phyloP scores from a whole-genome alignment of 2,797 vertebrate genomes.

The Uromys caudimaculatus region DNA sequence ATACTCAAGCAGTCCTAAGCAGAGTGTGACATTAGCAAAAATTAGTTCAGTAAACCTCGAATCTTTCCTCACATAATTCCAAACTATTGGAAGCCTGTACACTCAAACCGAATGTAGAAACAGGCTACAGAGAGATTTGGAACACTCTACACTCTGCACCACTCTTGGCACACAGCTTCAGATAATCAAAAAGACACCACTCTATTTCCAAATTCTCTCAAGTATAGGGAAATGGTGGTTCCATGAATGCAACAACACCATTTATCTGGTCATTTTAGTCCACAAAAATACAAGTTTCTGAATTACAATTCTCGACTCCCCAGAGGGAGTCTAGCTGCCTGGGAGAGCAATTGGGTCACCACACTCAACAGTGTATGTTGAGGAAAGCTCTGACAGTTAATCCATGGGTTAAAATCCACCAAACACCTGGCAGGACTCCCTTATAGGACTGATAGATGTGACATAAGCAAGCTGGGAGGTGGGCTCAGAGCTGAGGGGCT shows the following conservation, averaged over 20 bases:
- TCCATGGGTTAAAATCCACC: background rate
- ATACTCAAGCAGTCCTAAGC: background rate
- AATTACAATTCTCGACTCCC: background rate
- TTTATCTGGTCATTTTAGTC: background rate
- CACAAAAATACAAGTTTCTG: background rate
- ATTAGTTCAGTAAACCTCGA: background rate
- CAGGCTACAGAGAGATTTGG: background rate
- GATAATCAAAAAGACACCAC: background rate
- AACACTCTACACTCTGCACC: background rate
- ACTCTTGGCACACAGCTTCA: background rate
- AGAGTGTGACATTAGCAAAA: background rate
- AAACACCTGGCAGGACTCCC: no score
- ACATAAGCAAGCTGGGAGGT: no score
- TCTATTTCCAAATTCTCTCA: background rate
- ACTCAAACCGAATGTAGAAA: background rate
- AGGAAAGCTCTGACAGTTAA: background rate
- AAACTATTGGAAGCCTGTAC: background rate
- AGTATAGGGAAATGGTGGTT: background rate
- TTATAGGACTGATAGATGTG: background rate
- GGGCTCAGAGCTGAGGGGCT: no score
- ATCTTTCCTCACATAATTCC: background rate
- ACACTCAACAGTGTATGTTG: no score
- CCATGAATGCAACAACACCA: background rate
- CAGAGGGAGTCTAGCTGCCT: background rate
- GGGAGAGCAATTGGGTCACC: background rate